Evolutionary conservation across 2,797 vertebrate genomes (phyloP).

Genomic region (Notolepis coatsorum): DNA sequence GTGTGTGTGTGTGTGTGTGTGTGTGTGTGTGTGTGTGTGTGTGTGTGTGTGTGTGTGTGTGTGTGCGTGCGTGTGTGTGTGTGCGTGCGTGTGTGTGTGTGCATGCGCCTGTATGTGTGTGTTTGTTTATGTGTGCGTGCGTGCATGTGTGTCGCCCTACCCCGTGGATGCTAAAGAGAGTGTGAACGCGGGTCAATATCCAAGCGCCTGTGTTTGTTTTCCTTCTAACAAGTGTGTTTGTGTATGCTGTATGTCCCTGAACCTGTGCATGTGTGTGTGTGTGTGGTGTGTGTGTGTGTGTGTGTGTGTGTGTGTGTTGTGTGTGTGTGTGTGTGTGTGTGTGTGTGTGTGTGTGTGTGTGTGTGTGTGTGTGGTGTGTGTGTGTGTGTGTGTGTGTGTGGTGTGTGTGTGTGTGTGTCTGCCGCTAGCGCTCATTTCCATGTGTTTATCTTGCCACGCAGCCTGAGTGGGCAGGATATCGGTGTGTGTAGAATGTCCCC

Average conservation of each 20-base stretch:
- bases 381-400: constrained; percentile 55
- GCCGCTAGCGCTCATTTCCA: constrained; percentile 62
- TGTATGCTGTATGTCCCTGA: constrained; percentile 49
- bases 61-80: constrained; percentile 44
- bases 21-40: constrained; percentile 12
- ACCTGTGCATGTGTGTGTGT: constrained; percentile 42
- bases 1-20: constrained; percentile 1
- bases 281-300: constrained; percentile 50
- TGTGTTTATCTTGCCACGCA: constrained; percentile 63
- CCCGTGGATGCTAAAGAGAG: constrained; percentile 60
- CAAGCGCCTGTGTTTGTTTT: constrained; percentile 68
- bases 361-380: constrained; percentile 53
- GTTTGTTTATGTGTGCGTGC: not conserved
- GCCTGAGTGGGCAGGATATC: constrained; percentile 53
- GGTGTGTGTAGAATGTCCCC: constrained; percentile 49
- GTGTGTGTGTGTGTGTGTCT: constrained; percentile 64
- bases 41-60: constrained; percentile 12
- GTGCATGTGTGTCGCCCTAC: constrained; percentile 25
- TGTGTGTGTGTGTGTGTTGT: constrained; percentile 46
- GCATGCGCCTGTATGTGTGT: not conserved
- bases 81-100: constrained; percentile 18
- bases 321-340: not conserved
- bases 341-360: not conserved
- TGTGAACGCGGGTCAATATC: constrained; percentile 53
- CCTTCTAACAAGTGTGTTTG: constrained; percentile 55